phyloP scores from a whole-genome alignment of 2,113 vertebrate genomes.

The Danio rerio region DNA sequence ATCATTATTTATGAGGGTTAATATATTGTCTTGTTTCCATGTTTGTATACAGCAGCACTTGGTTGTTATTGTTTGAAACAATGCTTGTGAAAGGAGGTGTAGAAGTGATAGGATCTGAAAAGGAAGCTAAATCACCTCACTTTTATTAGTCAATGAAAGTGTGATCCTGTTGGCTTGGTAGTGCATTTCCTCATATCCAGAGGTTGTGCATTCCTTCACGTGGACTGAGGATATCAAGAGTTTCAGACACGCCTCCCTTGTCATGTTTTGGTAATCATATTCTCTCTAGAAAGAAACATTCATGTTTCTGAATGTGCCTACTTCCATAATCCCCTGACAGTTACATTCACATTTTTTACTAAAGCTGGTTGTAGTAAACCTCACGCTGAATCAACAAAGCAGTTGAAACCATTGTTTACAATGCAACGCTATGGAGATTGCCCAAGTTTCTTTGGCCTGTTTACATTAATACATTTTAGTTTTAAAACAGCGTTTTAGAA shows the following conservation, averaged over 20 bases:
- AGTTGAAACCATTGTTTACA: too few species aligned
- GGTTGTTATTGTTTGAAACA: conserved; percentile 48
- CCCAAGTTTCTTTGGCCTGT: too few species aligned
- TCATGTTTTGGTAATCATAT: background rate
- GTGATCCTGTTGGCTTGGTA: conserved; percentile 49
- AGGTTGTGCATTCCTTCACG: conserved; percentile 30
- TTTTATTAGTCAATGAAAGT: conserved; percentile 50
- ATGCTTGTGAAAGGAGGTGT: conserved; percentile 23
- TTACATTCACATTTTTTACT: too few species aligned
- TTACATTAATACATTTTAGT: too few species aligned
- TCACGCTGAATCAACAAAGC: too few species aligned
- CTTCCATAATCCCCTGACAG: too few species aligned
- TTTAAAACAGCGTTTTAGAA: too few species aligned
- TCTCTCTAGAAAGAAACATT: background rate
- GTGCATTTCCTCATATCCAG: conserved; percentile 29
- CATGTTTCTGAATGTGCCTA: too few species aligned
- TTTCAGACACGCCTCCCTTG: background rate
- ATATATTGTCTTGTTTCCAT: conserved; percentile 31
- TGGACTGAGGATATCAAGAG: conserved; percentile 23
- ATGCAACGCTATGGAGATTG: too few species aligned
- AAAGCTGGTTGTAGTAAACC: too few species aligned
- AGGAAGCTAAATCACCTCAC: conserved; percentile 44
- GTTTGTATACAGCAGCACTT: conserved; percentile 36
- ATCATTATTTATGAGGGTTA: conserved; percentile 1
- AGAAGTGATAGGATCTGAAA: conserved; percentile 24